A percentile compares a stretch with the other conserved stretches of the same genome.
These are phyloP conservation scores for Andrena flavipes DNA, from an alignment of 2,888 invertebrate species.

Conservation along the genomic window DNA sequence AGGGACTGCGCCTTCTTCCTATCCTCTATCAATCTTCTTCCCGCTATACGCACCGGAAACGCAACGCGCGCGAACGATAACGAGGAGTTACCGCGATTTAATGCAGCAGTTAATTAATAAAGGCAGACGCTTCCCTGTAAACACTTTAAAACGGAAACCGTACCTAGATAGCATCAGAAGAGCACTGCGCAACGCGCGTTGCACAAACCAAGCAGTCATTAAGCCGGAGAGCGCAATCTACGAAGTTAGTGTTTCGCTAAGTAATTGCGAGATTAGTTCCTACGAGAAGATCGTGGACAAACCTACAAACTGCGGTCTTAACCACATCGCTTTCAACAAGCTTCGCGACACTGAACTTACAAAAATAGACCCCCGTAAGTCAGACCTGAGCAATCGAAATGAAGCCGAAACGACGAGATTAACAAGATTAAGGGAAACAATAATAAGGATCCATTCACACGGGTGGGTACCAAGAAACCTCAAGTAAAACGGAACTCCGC, in stretches of 20 bases:
- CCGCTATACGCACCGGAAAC: background rate
- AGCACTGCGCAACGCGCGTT: conserved; percentile 32
- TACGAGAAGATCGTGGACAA: background rate
- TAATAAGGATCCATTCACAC: conserved; percentile 23
- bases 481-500: background rate
- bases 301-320: no score
- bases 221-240: conserved; percentile 31
- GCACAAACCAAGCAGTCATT: conserved; percentile 42
- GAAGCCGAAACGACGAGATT: background rate
- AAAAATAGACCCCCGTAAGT: no score
- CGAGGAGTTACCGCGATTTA: conserved; percentile 39
- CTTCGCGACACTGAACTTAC: no score
- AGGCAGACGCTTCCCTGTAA: conserved; percentile 31
- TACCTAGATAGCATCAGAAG: conserved; percentile 23
- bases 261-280: conserved; percentile 22
- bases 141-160: conserved; percentile 32
- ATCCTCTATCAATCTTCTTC: background rate
- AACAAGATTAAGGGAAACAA: conserved; percentile 25
- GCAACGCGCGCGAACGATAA: background rate
- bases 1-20: background rate
- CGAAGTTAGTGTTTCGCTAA: conserved; percentile 42
- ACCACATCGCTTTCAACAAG: no score
- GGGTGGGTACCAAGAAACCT: background rate
- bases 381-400: no score
- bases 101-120: conserved; percentile 51